A percentile compares a stretch with the other conserved stretches of the same genome.
phyloP scores from a whole-genome alignment of 2,113 vertebrate genomes.

The Theristicus caerulescens region DNA sequence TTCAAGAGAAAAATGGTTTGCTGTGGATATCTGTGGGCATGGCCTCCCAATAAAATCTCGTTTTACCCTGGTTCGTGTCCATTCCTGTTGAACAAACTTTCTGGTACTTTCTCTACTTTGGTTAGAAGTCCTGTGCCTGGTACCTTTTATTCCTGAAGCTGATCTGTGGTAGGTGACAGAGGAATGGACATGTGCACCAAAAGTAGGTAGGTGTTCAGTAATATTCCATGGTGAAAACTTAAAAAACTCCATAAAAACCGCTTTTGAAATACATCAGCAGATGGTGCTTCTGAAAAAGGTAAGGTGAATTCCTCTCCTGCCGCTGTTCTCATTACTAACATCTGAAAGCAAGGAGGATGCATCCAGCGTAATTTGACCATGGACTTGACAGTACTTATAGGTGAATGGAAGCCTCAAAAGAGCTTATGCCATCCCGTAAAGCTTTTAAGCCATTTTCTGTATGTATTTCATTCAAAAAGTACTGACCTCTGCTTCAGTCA shows the following conservation, averaged over 20 bases:
- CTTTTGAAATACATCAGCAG: neutral
- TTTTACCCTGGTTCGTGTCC: neutral
- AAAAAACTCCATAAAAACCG: neutral
- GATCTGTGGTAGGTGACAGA: neutral
- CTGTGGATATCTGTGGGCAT: neutral
- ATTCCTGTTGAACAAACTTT: neutral
- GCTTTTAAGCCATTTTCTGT: neutral
- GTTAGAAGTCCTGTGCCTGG: neutral
- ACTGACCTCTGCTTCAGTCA: neutral
- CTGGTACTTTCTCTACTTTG: neutral
- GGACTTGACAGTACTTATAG: neutral
- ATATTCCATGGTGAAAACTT: neutral
- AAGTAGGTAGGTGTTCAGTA: neutral
- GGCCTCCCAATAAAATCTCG: neutral
- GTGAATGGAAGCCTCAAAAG: neutral
- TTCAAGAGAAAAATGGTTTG: neutral
- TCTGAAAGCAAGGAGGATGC: neutral
- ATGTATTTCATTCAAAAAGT: neutral
- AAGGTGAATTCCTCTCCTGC: neutral
- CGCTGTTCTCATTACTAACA: neutral
- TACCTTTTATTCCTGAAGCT: neutral
- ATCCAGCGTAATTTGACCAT: neutral
- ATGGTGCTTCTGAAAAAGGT: constrained; percentile 23
- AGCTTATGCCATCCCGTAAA: neutral
- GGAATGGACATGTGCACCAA: neutral